Conservation (phyloP, 2,797 vertebrate genomes). For the Argyrosomus regius region DNA sequence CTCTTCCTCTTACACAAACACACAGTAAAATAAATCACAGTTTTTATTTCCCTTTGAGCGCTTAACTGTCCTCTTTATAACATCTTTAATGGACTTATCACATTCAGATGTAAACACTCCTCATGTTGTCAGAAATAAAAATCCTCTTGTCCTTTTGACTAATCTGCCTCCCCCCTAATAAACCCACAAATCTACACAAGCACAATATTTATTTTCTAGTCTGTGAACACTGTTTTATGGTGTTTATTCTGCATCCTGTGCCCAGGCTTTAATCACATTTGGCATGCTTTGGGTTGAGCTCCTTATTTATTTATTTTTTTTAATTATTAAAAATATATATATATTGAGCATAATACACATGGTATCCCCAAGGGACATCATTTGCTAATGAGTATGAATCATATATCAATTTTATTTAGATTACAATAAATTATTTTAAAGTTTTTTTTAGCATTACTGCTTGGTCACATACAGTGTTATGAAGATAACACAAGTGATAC, state of each 20-base stretch:
- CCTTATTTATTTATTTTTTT: conserved; percentile 33
- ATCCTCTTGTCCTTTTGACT: background rate
- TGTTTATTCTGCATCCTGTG: conserved; percentile 40
- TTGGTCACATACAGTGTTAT: background rate
- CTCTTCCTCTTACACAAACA: conserved; percentile 10
- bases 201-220: conserved; percentile 10
- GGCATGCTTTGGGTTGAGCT: conserved; percentile 38
- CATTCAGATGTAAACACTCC: background rate
- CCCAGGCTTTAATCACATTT: conserved; percentile 31
- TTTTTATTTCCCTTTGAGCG: background rate
- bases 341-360: background rate
- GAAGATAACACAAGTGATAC: background rate
- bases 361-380: background rate
- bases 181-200: background rate
- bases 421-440: background rate
- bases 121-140: conserved; percentile 25
- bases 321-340: background rate
- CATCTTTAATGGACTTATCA: conserved; percentile 26
- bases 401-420: background rate
- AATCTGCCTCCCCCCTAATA: background rate
- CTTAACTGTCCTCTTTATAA: conserved; percentile 15
- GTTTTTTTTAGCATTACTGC: background rate
- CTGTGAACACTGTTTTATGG: conserved; percentile 15
- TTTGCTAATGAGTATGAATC: background rate
- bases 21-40: background rate